Evolutionary conservation across 92 coral and sea anemone species (phyloP).

Genomic region (Porites evermanni): DNA sequence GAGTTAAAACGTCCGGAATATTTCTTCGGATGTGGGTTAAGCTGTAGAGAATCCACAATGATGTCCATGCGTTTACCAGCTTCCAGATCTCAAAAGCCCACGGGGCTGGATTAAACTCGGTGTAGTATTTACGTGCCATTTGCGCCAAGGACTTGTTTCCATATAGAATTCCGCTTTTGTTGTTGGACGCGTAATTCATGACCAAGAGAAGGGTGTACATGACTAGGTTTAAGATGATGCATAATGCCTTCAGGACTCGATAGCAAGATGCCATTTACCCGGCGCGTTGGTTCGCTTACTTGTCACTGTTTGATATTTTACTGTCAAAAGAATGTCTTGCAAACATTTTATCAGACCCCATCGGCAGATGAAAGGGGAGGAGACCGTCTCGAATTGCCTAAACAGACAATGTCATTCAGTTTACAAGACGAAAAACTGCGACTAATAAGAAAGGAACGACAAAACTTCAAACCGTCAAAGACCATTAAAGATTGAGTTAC

Average conservation of each 20-base stretch:
- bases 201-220: slow-evolving; percentile 43
- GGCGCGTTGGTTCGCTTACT: neutral
- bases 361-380: neutral
- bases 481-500: neutral
- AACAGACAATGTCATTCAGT: neutral
- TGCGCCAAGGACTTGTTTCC: slow-evolving; percentile 49
- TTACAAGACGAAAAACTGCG: neutral
- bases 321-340: too few relatives aligned
- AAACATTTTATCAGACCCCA: too few relatives aligned
- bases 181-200: slow-evolving; percentile 46
- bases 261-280: slow-evolving; percentile 24
- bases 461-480: neutral
- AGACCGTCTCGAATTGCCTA: neutral
- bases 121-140: slow-evolving; percentile 52
- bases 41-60: slow-evolving; percentile 65
- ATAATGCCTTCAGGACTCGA: slow-evolving; percentile 23
- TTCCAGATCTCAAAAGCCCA: slow-evolving; percentile 77
- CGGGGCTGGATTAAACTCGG: slow-evolving; percentile 75
- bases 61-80: slow-evolving; percentile 76
- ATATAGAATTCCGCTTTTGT: slow-evolving; percentile 41
- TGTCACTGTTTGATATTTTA: neutral
- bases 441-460: neutral
- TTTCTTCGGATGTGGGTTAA: slow-evolving; percentile 55
- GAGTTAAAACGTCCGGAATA: slow-evolving; percentile 61
- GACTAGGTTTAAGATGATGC: slow-evolving; percentile 28